These are phyloP conservation scores for Peromyscus californicus DNA, from an alignment of 2,113 vertebrate species.

Conservation along the genomic window DNA sequence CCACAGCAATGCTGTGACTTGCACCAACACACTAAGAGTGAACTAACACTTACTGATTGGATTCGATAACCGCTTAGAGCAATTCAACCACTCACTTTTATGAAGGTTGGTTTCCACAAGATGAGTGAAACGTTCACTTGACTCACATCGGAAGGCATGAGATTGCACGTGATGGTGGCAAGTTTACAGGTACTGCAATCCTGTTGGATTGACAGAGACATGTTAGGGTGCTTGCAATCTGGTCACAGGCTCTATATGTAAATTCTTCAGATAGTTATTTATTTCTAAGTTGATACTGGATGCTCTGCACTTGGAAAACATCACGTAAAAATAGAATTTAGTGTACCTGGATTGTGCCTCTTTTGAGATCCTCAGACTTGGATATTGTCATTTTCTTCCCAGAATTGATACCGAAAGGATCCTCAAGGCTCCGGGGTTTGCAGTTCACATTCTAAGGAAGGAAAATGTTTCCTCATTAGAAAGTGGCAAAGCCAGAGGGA, in stretches of 20 bases:
- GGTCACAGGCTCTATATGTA: neutral
- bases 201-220: conserved; percentile 85
- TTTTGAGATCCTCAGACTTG: conserved; percentile 89
- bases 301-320: neutral
- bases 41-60: neutral
- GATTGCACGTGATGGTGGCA: conserved; percentile 88
- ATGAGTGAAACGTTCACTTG: conserved; percentile 94
- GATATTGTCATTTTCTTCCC: conserved; percentile 50
- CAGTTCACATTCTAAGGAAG: conserved; percentile 89
- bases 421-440: conserved; percentile 78
- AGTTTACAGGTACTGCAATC: conserved; percentile 89
- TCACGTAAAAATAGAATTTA: neutral
- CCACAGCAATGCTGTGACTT: neutral
- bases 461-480: conserved; percentile 60
- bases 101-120: conserved; percentile 96
- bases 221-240: neutral
- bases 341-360: conserved; percentile 91
- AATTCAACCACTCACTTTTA: conserved; percentile 88
- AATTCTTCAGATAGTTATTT: neutral
- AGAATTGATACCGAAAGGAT: conserved; percentile 86
- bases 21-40: neutral
- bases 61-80: neutral
- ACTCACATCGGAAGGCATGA: conserved; percentile 87
- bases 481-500: neutral
- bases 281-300: neutral